phyloP scores from a whole-genome alignment of 2,113 vertebrate species.

The Saguinus midas region DNA sequence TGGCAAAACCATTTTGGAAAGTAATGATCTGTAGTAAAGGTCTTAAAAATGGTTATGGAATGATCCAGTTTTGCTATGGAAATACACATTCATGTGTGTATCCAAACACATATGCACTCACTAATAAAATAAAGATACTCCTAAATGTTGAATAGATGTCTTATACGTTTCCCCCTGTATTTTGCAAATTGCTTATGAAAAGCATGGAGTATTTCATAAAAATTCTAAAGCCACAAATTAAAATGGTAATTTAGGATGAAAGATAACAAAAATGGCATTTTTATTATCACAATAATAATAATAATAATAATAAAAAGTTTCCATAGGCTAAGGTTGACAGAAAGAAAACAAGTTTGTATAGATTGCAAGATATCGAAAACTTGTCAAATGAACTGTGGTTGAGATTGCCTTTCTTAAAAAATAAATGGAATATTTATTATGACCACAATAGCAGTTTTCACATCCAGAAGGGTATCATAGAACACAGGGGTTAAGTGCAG shows the following conservation, averaged over 20 bases:
- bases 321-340: neutral
- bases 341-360: neutral
- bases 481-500: neutral
- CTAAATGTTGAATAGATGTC: neutral
- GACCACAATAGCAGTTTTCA: neutral
- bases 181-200: conserved; percentile 33
- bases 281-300: too few relatives aligned
- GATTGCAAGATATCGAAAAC: neutral
- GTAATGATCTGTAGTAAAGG: neutral
- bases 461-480: neutral
- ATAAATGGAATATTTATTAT: neutral
- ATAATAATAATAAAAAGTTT: neutral
- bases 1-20: neutral
- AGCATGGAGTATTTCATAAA: conserved; percentile 1
- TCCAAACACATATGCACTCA: neutral
- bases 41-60: neutral
- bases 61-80: neutral
- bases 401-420: neutral
- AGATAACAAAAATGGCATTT: too few relatives aligned
- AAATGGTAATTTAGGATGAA: neutral
- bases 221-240: conserved; percentile 27
- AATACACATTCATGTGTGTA: neutral
- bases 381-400: neutral
- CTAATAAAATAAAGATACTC: neutral
- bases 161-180: neutral